Evolutionary conservation across 2,113 vertebrate species (phyloP).

Genomic region (Petromus typicus): DNA sequence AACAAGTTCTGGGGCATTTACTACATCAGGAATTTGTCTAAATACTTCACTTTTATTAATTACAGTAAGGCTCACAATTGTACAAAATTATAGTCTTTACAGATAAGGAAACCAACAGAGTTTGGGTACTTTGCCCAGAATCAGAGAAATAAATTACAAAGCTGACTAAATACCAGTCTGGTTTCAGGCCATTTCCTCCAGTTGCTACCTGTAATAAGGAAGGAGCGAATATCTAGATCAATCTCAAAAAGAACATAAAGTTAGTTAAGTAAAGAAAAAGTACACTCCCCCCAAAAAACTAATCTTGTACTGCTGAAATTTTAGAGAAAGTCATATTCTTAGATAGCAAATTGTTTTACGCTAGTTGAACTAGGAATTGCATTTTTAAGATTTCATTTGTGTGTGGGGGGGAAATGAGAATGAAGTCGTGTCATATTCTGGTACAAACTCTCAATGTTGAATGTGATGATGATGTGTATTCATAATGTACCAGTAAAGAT

Average conservation of each 20-base stretch:
- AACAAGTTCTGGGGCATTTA: slow-evolving; percentile 23
- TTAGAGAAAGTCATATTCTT: background rate
- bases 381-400: background rate
- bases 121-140: background rate
- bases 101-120: background rate
- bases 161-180: background rate
- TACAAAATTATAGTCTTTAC: background rate
- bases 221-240: background rate
- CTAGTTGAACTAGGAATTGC: background rate
- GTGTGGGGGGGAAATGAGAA: no score
- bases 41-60: slow-evolving; percentile 25
- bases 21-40: background rate
- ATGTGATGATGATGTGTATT: no score
- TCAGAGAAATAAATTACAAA: background rate
- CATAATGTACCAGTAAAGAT: no score
- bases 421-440: no score
- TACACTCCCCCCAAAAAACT: background rate
- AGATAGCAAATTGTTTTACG: background rate
- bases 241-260: background rate
- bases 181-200: background rate
- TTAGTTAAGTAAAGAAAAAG: background rate
- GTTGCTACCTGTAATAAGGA: background rate
- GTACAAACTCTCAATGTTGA: no score
- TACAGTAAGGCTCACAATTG: background rate
- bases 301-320: background rate